phyloP scores from a whole-genome alignment of 2,888 invertebrate species.

The Cordilura impudica region DNA sequence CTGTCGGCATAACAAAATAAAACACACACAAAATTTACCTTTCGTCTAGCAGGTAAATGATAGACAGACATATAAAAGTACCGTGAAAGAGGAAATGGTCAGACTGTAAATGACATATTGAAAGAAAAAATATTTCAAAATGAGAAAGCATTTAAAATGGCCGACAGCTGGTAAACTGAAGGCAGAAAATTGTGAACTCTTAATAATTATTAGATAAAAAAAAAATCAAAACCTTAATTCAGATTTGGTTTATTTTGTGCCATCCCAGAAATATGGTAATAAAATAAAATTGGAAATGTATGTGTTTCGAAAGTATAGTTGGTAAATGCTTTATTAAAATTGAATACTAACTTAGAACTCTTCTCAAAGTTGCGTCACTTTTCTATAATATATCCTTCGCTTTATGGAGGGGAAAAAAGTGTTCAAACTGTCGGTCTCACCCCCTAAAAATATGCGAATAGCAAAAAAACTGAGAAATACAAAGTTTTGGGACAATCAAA shows the following conservation, averaged over 20 bases:
- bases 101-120: conserved; percentile 7
- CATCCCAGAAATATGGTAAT: background rate
- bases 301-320: no score
- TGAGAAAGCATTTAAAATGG: conserved; percentile 14
- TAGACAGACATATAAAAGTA: background rate
- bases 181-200: conserved; percentile 29
- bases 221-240: background rate
- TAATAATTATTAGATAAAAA: conserved; percentile 43
- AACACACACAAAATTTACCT: background rate
- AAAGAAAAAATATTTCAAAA: conserved; percentile 5
- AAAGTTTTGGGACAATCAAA: no score
- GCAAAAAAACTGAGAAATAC: no score
- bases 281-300: no score
- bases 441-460: no score
- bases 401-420: no score
- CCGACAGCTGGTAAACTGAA: conserved; percentile 20
- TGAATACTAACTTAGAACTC: no score
- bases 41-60: conserved; percentile 24
- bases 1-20: background rate
- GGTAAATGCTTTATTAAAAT: no score
- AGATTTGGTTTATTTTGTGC: no score
- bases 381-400: no score
- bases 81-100: background rate
- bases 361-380: no score
- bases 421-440: no score